Conservation (phyloP, 2,113 vertebrate species). For the Pipa parva region DNA sequence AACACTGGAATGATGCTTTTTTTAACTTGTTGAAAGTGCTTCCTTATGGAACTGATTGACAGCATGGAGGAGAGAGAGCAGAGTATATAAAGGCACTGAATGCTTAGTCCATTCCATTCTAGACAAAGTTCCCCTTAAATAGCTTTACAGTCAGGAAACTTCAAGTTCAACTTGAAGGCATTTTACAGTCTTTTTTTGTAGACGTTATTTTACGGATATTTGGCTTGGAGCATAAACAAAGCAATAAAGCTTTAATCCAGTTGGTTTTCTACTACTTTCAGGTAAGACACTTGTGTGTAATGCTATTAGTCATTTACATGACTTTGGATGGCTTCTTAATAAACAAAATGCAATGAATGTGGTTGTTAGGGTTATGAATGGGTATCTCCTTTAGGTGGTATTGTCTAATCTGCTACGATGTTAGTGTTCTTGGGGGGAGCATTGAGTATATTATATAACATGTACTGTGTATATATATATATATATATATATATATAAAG, state of each 20-base stretch:
- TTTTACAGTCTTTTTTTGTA: not conserved
- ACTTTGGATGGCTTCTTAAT: too few relatives aligned
- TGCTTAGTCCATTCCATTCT: not conserved
- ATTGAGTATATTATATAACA: too few relatives aligned
- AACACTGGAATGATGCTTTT: constrained; percentile 8
- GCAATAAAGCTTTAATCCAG: not conserved
- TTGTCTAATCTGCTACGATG: too few relatives aligned
- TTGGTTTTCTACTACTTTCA: not conserved
- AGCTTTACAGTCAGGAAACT: not conserved
- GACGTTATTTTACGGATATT: constrained; percentile 3
- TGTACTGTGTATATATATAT: too few relatives aligned
- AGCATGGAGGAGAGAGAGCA: constrained; percentile 9
- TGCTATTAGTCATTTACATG: too few relatives aligned
- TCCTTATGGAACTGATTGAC: constrained; percentile 39
- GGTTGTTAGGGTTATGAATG: too few relatives aligned
- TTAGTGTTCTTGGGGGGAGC: too few relatives aligned
- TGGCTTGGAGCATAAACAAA: not conserved
- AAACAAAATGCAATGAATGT: too few relatives aligned
- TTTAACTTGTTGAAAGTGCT: constrained; percentile 29
- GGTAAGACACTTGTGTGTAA: not conserved
- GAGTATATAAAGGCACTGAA: constrained; percentile 23
- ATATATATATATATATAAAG: too few relatives aligned
- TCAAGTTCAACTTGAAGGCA: not conserved
- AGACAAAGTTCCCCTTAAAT: constrained; percentile 16
- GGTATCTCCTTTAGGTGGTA: too few relatives aligned